Conservation (phyloP, 2,888 invertebrate species). For the Cyaniris semiargus region DNA sequence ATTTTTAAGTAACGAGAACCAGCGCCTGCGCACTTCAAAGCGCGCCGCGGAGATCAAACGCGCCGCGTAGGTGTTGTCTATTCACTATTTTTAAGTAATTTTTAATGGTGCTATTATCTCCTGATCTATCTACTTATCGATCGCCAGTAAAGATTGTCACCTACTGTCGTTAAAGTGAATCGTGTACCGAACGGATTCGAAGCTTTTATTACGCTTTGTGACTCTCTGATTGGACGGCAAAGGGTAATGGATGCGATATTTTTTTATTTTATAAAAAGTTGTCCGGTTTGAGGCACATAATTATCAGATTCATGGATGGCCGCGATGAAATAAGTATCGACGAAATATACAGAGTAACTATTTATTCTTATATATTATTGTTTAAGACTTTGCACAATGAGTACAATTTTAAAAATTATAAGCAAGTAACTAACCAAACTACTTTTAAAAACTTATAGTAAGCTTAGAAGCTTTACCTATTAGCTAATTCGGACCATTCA, state of each 20-base stretch:
- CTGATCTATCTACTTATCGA: constrained; percentile 21
- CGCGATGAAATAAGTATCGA: not conserved
- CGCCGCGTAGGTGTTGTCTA: constrained; percentile 45
- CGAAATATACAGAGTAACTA: not conserved
- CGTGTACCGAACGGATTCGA: not conserved
- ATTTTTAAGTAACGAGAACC: constrained; percentile 62
- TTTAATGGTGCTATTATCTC: constrained; percentile 27
- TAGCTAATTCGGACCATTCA: too few relatives aligned
- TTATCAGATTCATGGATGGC: not conserved
- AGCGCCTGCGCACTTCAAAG: constrained; percentile 58
- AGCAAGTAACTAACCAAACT: not conserved
- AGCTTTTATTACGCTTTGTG: constrained; percentile 21
- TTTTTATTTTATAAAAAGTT: not conserved
- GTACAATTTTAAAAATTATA: not conserved
- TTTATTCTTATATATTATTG: too few relatives aligned
- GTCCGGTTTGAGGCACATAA: not conserved
- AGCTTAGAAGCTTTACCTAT: too few relatives aligned
- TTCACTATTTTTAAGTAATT: constrained; percentile 31
- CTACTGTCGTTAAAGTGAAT: constrained; percentile 32
- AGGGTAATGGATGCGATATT: not conserved
- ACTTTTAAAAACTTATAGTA: too few relatives aligned
- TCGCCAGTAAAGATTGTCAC: constrained; percentile 26
- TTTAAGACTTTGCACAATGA: not conserved
- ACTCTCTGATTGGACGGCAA: not conserved
- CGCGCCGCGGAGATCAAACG: constrained; percentile 60